Conservation (phyloP, 2,113 vertebrate genomes). For the Stegostoma tigrinum region DNA sequence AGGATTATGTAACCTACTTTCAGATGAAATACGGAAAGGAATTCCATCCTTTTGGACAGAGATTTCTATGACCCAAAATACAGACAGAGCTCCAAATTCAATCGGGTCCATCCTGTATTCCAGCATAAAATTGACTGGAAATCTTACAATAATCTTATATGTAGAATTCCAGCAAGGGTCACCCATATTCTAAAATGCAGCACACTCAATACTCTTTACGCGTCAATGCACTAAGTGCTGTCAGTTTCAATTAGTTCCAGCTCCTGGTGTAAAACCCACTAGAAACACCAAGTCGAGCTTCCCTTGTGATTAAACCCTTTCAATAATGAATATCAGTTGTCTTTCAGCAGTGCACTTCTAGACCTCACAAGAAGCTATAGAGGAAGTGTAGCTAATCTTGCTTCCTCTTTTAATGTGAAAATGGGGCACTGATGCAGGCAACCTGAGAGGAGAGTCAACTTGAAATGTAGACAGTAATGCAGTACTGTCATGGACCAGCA, state of each 20-base stretch:
- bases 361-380: not conserved
- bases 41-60: not conserved
- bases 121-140: not conserved
- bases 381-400: not conserved
- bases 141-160: not conserved
- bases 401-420: not conserved
- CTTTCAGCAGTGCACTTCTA: not conserved
- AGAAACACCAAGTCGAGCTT: not conserved
- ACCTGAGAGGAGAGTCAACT: not conserved
- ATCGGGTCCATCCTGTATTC: no score
- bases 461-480: not conserved
- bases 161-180: not conserved
- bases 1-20: not conserved
- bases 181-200: not conserved
- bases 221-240: not conserved
- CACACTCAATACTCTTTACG: not conserved
- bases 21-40: not conserved
- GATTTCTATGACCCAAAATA: not conserved
- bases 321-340: not conserved
- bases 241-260: not conserved
- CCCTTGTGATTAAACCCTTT: conserved; percentile 3
- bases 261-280: not conserved
- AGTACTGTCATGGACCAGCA: not conserved
- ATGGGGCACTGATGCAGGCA: not conserved
- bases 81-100: not conserved